Percentiles rank a stretch among this genome's conserved stretches.
phyloP scores from a whole-genome alignment of 2,888 invertebrate genomes.

The Yponomeuta sedellus region DNA sequence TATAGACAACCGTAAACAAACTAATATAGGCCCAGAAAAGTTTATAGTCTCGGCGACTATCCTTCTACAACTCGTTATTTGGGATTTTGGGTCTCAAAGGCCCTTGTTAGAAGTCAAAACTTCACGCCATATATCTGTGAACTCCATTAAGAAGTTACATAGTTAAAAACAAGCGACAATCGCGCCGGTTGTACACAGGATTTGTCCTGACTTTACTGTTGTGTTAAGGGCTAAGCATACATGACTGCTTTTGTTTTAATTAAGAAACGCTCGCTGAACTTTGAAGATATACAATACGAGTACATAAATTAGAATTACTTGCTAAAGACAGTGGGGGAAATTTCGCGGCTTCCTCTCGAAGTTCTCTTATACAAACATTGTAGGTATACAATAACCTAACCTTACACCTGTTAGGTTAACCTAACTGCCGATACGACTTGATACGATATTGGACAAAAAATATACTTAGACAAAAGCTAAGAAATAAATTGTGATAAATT shows the following conservation, averaged over 20 bases:
- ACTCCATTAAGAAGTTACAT: constrained; percentile 7
- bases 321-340: neutral
- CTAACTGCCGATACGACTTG: too few relatives aligned
- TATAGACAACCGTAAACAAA: too few relatives aligned
- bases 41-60: neutral
- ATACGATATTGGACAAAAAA: too few relatives aligned
- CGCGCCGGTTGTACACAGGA: neutral
- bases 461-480: too few relatives aligned
- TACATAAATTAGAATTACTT: neutral
- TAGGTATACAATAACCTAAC: too few relatives aligned
- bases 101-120: constrained; percentile 10
- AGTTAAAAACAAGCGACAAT: constrained; percentile 2
- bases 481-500: too few relatives aligned
- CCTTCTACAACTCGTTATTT: neutral
- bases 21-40: neutral
- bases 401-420: too few relatives aligned
- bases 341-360: neutral
- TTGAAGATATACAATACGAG: neutral
- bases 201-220: neutral
- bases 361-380: neutral
- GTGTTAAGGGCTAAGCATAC: neutral
- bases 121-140: constrained; percentile 5
- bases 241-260: neutral
- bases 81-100: neutral
- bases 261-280: neutral